A percentile compares a stretch with the other conserved stretches of the same genome.
Conservation (phyloP, 2,888 invertebrate genomes). For the Troilus luridus region DNA sequence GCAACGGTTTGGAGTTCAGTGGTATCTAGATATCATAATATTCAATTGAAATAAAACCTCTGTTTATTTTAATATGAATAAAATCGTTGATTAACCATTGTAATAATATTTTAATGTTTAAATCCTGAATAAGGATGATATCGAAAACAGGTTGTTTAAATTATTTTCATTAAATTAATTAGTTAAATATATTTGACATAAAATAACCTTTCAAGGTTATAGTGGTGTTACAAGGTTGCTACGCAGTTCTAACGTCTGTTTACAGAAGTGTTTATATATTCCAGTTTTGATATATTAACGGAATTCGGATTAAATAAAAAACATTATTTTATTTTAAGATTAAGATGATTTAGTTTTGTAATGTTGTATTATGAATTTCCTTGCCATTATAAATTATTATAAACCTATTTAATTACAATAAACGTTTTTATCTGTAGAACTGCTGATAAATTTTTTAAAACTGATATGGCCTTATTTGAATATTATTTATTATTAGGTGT, state of each 20-base stretch:
- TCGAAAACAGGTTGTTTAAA: no score
- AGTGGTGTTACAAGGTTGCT: neutral
- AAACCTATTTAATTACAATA: no score
- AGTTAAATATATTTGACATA: neutral
- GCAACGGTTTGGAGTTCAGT: neutral
- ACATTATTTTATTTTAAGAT: neutral
- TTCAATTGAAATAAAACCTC: neutral
- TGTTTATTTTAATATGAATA: neutral
- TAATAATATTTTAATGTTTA: neutral
- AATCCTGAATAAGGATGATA: no score
- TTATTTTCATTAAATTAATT: no score
- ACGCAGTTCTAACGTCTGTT: no score
- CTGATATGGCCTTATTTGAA: no score
- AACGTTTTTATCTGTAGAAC: no score
- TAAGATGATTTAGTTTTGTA: neutral
- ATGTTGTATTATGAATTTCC: no score
- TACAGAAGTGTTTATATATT: no score
- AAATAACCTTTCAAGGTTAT: neutral
- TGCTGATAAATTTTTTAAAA: no score
- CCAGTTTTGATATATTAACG: neutral
- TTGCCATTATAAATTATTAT: no score
- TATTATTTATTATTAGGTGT: no score
- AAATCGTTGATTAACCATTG: neutral
- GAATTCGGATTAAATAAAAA: neutral
- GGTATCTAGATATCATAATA: slow-evolving; percentile 3